Conservation (phyloP, 2,888 invertebrate species). For the Mesorhabditis sp. region DNA sequence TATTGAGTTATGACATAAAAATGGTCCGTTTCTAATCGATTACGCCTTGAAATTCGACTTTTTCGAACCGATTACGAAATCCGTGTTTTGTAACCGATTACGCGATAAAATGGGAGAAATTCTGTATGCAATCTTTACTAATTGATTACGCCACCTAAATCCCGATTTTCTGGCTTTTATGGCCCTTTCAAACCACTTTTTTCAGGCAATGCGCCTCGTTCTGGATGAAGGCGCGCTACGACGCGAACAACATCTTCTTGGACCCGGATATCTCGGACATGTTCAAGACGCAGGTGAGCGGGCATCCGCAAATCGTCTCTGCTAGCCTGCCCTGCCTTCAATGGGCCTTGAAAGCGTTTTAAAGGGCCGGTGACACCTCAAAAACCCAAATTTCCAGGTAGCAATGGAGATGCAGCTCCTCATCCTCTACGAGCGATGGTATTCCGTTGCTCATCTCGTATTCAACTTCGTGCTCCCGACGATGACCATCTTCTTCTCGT, state of each 20-base stretch:
- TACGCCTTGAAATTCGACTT: no score
- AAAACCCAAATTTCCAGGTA: neutral
- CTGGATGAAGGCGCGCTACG: constrained; percentile 23
- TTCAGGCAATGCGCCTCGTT: constrained; percentile 26
- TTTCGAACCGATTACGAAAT: no score
- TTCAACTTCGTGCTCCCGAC: constrained; percentile 54
- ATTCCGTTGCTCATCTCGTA: constrained; percentile 43
- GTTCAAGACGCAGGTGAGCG: neutral
- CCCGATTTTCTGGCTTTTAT: neutral
- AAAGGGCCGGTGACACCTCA: no score
- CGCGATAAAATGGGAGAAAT: no score
- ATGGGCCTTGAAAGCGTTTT: no score
- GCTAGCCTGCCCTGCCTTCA: no score
- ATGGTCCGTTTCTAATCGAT: constrained; percentile 3
- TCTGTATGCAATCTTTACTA: no score
- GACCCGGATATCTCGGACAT: neutral
- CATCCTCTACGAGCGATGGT: constrained; percentile 30
- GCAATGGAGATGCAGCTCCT: neutral
- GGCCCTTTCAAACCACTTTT: neutral
- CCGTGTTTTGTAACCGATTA: no score
- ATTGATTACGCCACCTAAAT: no score
- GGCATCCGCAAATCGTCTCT: no score
- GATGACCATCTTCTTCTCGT: constrained; percentile 39
- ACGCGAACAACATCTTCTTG: constrained; percentile 3
- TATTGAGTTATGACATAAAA: neutral